These are phyloP conservation scores for Synergus umbraculus DNA, from an alignment of 2,888 invertebrate genomes.

Conservation along the genomic window DNA sequence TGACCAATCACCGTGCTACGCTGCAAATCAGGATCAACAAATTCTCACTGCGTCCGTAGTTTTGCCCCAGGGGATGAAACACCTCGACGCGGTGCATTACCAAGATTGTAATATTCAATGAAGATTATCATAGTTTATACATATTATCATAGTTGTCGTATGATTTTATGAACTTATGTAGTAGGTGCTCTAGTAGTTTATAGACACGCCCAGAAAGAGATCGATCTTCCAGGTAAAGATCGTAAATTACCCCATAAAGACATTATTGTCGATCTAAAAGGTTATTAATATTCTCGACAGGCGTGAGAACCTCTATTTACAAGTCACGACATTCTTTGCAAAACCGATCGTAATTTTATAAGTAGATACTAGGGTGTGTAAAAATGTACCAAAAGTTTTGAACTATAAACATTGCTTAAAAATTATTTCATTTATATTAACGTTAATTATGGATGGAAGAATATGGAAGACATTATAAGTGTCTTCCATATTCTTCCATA, in stretches of 20 bases:
- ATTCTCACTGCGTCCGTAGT: constrained; percentile 12
- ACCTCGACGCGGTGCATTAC: neutral
- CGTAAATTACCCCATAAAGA: constrained; percentile 57
- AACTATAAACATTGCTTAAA: too few species aligned
- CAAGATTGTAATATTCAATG: constrained; percentile 50
- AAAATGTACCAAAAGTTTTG: too few species aligned
- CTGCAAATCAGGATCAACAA: constrained; percentile 4
- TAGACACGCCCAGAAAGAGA: constrained; percentile 7
- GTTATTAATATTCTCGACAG: constrained; percentile 58
- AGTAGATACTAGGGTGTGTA: too few species aligned
- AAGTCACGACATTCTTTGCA: neutral
- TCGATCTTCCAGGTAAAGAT: constrained; percentile 44
- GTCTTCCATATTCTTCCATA: too few species aligned
- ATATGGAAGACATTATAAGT: too few species aligned
- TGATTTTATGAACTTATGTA: neutral
- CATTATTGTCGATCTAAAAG: constrained; percentile 57
- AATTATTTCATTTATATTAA: too few species aligned
- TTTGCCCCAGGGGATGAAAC: constrained; percentile 5
- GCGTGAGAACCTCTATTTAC: constrained; percentile 57
- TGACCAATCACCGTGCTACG: constrained; percentile 7
- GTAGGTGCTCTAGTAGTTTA: constrained; percentile 19
- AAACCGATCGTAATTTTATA: too few species aligned
- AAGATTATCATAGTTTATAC: constrained; percentile 33
- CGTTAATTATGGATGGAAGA: too few species aligned
- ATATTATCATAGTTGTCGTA: constrained; percentile 14